Evolutionary conservation across 2,797 vertebrate genomes (phyloP).

Genomic region (Pteronotus mesoamericanus): DNA sequence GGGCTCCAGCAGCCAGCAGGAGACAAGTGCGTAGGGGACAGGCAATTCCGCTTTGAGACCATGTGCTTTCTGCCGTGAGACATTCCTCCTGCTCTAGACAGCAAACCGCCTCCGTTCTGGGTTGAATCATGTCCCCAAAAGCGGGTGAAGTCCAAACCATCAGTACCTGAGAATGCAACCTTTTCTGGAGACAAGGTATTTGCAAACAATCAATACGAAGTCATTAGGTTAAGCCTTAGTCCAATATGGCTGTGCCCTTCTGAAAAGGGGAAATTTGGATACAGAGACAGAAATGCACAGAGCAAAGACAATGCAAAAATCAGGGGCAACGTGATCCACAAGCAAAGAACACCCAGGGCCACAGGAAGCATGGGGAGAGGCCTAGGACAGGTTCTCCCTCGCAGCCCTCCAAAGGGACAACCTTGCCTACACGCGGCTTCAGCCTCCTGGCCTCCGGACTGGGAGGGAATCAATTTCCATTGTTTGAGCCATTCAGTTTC

Average conservation of each 20-base stretch:
- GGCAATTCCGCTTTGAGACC: not conserved
- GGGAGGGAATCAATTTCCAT: not conserved
- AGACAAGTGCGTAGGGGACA: not conserved
- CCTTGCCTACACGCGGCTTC: not conserved
- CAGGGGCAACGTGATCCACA: accelerated
- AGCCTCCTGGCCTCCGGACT: too few species aligned
- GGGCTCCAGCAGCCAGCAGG: not conserved
- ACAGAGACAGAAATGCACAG: not conserved
- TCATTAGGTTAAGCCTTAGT: not conserved
- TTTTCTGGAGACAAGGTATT: not conserved
- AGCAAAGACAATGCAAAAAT: not conserved
- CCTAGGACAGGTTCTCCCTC: not conserved
- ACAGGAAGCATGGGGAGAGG: too few species aligned
- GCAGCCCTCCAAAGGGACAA: not conserved
- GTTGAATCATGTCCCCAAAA: not conserved
- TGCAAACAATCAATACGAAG: not conserved
- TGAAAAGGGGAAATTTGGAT: not conserved
- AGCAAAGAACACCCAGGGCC: not conserved
- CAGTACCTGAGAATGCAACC: not conserved
- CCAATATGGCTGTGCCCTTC: not conserved
- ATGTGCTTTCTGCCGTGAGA: not conserved
- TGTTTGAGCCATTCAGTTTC: not conserved
- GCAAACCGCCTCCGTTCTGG: not conserved
- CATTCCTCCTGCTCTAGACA: too few species aligned
- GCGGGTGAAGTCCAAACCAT: not conserved